Percentiles rank a stretch among this genome's conserved stretches.
These are phyloP conservation scores for Brachypteracias leptosomus DNA, from an alignment of 2,113 vertebrate species.

Conservation along the genomic window DNA sequence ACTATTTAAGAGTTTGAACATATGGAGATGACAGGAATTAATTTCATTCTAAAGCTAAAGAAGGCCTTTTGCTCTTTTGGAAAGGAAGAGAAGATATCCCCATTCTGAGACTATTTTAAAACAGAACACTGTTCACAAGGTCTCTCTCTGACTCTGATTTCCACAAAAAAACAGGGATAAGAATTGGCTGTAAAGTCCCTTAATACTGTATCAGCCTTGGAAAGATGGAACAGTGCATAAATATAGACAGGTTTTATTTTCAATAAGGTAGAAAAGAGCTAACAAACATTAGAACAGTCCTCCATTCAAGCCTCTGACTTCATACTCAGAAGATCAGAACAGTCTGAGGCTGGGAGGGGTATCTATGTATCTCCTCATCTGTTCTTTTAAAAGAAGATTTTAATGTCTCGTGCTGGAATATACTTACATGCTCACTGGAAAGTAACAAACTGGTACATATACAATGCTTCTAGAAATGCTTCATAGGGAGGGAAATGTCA, in stretches of 20 bases:
- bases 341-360: too few species aligned
- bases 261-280: background rate
- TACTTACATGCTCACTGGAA: background rate
- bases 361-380: background rate
- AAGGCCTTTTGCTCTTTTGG: background rate
- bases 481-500: background rate
- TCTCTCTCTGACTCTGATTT: background rate
- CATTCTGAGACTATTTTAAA: background rate
- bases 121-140: background rate
- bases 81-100: background rate
- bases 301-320: background rate
- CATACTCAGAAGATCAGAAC: background rate
- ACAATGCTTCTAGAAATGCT: background rate
- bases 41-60: background rate
- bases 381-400: background rate
- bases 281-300: background rate
- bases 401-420: rapidly evolving
- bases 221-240: background rate
- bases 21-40: background rate
- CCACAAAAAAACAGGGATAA: background rate
- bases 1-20: background rate
- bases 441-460: background rate
- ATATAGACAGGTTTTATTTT: background rate
- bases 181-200: background rate
- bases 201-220: background rate